Percentiles rank a stretch among this genome's conserved stretches.
These are phyloP conservation scores for Macrobrachium nipponense DNA, from an alignment of 1,140 invertebrate genomes.

Conservation along the genomic window DNA sequence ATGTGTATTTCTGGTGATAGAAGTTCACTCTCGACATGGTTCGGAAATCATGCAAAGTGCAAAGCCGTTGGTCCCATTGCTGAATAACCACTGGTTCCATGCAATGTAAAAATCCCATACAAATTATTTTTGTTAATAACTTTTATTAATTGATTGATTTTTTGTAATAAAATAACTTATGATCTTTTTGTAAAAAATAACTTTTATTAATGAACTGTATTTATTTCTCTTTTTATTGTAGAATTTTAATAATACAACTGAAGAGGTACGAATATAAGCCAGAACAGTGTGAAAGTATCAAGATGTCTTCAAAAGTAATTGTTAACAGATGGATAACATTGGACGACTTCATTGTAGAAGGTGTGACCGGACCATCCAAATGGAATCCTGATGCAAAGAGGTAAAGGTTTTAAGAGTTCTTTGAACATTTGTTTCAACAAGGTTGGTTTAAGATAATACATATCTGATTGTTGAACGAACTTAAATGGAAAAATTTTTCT, in stretches of 20 bases:
- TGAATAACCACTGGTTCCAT: too few relatives aligned
- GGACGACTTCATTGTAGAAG: conserved; percentile 28
- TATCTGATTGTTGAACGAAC: background rate
- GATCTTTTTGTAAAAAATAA: background rate
- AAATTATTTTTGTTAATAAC: too few relatives aligned
- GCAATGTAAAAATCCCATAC: too few relatives aligned
- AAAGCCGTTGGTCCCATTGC: too few relatives aligned
- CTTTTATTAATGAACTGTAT: background rate
- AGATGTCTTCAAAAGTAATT: conserved; percentile 52
- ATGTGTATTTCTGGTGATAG: too few relatives aligned
- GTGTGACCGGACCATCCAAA: conserved; percentile 21
- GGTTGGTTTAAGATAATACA: background rate
- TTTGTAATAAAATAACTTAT: too few relatives aligned
- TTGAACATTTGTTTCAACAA: background rate
- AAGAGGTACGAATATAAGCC: conserved; percentile 61
- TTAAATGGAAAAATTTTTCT: too few relatives aligned
- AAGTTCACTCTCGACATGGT: too few relatives aligned
- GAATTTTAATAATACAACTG: conserved; percentile 62
- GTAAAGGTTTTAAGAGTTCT: conserved; percentile 1
- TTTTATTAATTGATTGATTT: too few relatives aligned
- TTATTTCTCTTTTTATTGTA: conserved; percentile 6
- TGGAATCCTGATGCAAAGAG: conserved; percentile 40
- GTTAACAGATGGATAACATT: conserved; percentile 47
- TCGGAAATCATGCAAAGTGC: too few relatives aligned
- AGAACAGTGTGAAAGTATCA: conserved; percentile 57